Base-by-base conservation (phyloP, 2,797 vertebrate species). In the Alauda arvensis region DNA sequence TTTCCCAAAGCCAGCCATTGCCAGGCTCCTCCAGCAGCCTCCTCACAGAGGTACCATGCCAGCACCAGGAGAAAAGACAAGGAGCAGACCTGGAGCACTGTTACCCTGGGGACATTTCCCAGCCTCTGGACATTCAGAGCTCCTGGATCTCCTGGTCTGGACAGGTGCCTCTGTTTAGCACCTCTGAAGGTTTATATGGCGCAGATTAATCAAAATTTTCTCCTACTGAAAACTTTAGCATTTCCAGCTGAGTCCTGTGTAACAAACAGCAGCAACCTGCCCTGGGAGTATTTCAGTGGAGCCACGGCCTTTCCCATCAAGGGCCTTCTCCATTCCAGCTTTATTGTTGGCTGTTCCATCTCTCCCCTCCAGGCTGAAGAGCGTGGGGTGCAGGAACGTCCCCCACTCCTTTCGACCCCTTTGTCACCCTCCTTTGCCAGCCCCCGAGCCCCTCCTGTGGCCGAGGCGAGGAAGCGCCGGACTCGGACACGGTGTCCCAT, bases 401-500 rank as follows among this genome's bases (percentile, higher is more conserved):
- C 20, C 12, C 6, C 12, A 1, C 8, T 16, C 6, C 37, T 49
- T 59, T 39, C 3, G 3, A 11, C 13, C 12, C 37, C n/a, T 62
- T 55, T 34, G 33, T 34, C 45, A 34, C 26, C 9, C 37, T 52
- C 33, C 21, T 48, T 39, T 29, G n/a, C 19, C 19, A 3, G 11
- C 18, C 9, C 40, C 46, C 1, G 1, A 18, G 18, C 51, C 42
- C 43, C 8, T 46, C 26, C 55, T 7, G 28, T 1, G 2, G 39
- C 0, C 1, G 10, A 68, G 10, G 14, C 15, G 15, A 39, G n/a
- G 21, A 8, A 12, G 42, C 2, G 1, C 61, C 4, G 46, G 42
- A 6, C 43, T 53, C 4, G 59, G 34, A 31, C 43, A 26, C 53
- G 0, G 1, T 1, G 33, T 46, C 51, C 46, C 37, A 0, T 0